These are phyloP conservation scores for Ciconia nigra DNA, from an alignment of 2,797 vertebrate genomes.

Conservation along the genomic window DNA sequence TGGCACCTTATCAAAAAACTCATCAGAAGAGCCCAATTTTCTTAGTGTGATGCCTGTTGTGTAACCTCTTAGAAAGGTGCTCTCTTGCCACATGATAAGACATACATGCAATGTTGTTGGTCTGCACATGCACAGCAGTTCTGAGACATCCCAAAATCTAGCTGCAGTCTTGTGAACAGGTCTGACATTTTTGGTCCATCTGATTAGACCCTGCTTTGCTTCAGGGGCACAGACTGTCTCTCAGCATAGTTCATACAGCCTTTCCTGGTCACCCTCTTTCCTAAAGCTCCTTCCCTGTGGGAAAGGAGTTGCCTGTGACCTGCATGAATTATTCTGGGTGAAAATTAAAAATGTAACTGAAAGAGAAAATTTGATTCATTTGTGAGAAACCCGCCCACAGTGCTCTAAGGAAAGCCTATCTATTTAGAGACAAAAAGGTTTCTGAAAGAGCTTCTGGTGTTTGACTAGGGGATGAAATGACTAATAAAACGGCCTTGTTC, in stretches of 20 bases:
- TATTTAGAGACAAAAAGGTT: background rate
- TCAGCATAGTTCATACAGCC: background rate
- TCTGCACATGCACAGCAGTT: background rate
- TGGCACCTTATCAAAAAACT: background rate
- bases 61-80: background rate
- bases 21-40: background rate
- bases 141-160: background rate
- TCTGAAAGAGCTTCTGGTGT: background rate
- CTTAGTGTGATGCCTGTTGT: background rate
- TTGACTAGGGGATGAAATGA: background rate
- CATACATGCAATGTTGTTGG: too few relatives aligned
- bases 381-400: background rate
- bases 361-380: background rate
- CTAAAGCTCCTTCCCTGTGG: background rate
- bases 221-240: background rate
- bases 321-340: background rate
- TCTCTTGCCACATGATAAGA: background rate
- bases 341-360: background rate
- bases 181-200: background rate
- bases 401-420: background rate
- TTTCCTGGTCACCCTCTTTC: background rate
- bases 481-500: background rate
- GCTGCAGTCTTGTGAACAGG: background rate
- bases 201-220: background rate
- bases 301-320: background rate